A percentile compares a stretch with the other conserved stretches of the same genome.
Evolutionary conservation across 2,113 vertebrate species (phyloP).

Genomic region (Cynopterus brachyotis): DNA sequence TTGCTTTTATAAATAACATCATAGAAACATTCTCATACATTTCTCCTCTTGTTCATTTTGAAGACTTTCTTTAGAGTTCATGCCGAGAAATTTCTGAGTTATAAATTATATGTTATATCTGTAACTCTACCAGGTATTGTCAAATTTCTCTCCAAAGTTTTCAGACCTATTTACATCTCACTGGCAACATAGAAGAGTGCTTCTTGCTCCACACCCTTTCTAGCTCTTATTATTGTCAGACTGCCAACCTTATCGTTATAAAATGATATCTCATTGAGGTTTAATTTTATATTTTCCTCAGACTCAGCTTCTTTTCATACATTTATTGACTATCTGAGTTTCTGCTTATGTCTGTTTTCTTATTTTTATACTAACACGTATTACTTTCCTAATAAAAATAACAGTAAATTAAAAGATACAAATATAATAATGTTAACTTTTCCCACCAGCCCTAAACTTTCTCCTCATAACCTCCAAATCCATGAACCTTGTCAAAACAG

Average conservation of each 20-base stretch:
- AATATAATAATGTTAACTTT: neutral
- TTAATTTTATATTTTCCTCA: neutral
- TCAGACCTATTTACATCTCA: neutral
- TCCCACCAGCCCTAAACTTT: neutral
- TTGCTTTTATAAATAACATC: neutral
- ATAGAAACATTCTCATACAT: neutral
- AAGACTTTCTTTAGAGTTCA: neutral
- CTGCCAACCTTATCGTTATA: neutral
- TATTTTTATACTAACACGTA: neutral
- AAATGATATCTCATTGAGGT: neutral
- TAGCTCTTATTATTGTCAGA: neutral
- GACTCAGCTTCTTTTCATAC: neutral
- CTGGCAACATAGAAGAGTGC: neutral
- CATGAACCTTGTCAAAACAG: neutral
- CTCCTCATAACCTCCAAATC: neutral
- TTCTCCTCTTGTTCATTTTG: neutral
- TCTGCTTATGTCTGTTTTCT: neutral
- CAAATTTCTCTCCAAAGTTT: neutral
- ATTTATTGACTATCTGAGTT: neutral
- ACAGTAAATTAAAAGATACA: neutral
- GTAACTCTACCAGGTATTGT: neutral
- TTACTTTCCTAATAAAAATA: neutral
- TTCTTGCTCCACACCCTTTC: neutral
- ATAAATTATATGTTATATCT: neutral
- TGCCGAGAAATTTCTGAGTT: neutral